A percentile compares a stretch with the other conserved stretches of the same genome.
Evolutionary conservation across 2,888 invertebrate species (phyloP).

Genomic region (Dasysyrphus tricinctus): DNA sequence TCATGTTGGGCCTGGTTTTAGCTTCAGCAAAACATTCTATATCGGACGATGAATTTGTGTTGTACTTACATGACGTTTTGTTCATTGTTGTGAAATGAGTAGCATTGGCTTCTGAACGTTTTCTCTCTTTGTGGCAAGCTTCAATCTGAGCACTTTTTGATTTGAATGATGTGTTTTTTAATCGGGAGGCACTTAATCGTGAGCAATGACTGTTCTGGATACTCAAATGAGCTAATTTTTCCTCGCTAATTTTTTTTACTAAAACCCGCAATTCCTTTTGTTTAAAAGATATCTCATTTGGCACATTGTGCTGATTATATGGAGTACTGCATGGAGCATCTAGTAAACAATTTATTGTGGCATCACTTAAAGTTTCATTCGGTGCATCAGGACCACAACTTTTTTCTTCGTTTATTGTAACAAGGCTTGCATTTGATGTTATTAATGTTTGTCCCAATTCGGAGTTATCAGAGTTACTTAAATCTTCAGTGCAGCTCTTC

Average conservation of each 20-base stretch:
- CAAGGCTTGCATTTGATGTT: constrained; percentile 23
- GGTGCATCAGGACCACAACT: constrained; percentile 28
- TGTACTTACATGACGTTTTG: not conserved
- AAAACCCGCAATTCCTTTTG: constrained; percentile 50
- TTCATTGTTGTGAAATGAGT: not conserved
- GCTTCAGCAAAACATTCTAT: not conserved
- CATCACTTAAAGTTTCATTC: constrained; percentile 55
- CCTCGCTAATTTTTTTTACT: constrained; percentile 35
- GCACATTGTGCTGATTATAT: constrained; percentile 20
- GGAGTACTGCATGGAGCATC: constrained; percentile 70
- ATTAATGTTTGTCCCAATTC: not conserved
- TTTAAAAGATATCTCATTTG: not conserved
- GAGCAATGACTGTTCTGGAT: not conserved
- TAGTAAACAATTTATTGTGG: constrained; percentile 53
- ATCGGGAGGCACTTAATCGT: not conserved
- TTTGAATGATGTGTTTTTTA: constrained; percentile 5
- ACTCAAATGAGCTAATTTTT: constrained; percentile 15
- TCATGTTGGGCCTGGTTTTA: not conserved
- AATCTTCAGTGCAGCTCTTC: not conserved
- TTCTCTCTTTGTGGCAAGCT: not conserved
- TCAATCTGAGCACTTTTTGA: not conserved
- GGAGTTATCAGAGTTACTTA: not conserved
- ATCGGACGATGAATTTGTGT: not conserved
- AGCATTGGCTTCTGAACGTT: not conserved
- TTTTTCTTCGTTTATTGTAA: constrained; percentile 57